Percentiles rank a stretch among this genome's conserved stretches.
These are phyloP conservation scores for fruit fly (Drosophila melanogaster) DNA, from an alignment of 1,140 invertebrate species.

Conservation along the genomic window Release_6_plus_ISO1_MT NT_033777.3:5561001-5561500, in stretches of 20 bases:
- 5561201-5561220: neutral
- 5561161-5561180: constrained; percentile 56
- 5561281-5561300: constrained; percentile 2
- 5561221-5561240: neutral
- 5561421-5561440: too few species aligned
- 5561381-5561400: neutral
- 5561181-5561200: constrained; percentile 6
- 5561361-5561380: neutral
- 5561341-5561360: constrained; percentile 10
- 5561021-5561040: constrained; percentile 10
- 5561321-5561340: neutral
- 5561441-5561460: neutral
- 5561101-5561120: constrained; percentile 9
- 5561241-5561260: neutral
- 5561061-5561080: neutral
- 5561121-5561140: constrained; percentile 42
- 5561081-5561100: neutral
- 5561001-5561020: constrained; percentile 5
- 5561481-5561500: neutral
- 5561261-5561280: constrained; percentile 19
- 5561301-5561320: neutral
- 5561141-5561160: constrained; percentile 25
- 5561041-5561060: too few species aligned
- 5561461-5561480: too few species aligned
- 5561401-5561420: too few species aligned